Conservation (phyloP, 2,797 vertebrate genomes). For the Sebastes cheni region DNA sequence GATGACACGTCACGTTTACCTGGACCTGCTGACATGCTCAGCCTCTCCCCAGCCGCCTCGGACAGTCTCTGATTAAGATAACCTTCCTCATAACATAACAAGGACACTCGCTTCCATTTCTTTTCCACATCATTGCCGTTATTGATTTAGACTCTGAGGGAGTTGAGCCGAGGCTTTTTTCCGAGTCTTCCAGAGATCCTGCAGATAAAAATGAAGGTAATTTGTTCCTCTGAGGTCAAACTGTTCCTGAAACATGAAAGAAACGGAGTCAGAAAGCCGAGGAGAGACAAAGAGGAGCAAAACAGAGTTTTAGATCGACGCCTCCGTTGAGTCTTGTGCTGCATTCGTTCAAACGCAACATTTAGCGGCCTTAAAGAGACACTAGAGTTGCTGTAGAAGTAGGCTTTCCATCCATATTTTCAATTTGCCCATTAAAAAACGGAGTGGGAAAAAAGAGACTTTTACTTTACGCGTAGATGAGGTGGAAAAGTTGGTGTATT, state of each 20-base stretch:
- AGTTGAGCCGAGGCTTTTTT: neutral
- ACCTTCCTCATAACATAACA: conserved; percentile 46
- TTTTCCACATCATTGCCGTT: conserved; percentile 31
- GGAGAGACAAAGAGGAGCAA: neutral
- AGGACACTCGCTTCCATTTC: conserved; percentile 33
- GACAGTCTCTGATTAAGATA: conserved; percentile 40
- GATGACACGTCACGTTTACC: neutral
- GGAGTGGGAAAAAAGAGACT: too few species aligned
- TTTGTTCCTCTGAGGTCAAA: conserved; percentile 41
- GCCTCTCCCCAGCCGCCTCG: neutral
- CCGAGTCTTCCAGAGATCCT: conserved; percentile 9
- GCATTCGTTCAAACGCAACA: neutral
- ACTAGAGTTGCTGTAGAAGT: too few species aligned
- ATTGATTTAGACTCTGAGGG: conserved; percentile 39
- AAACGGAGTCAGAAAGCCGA: neutral
- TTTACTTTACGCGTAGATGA: too few species aligned
- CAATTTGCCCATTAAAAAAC: too few species aligned
- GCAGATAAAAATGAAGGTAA: conserved; percentile 44
- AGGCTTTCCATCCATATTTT: too few species aligned
- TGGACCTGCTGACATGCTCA: neutral
- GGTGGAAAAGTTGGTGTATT: neutral
- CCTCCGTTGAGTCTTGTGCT: neutral
- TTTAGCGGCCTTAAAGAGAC: neutral
- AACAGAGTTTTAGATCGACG: neutral
- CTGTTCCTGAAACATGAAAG: neutral